These are phyloP conservation scores for Macroglossus sobrinus DNA, from an alignment of 2,113 vertebrate genomes.

Conservation along the genomic window DNA sequence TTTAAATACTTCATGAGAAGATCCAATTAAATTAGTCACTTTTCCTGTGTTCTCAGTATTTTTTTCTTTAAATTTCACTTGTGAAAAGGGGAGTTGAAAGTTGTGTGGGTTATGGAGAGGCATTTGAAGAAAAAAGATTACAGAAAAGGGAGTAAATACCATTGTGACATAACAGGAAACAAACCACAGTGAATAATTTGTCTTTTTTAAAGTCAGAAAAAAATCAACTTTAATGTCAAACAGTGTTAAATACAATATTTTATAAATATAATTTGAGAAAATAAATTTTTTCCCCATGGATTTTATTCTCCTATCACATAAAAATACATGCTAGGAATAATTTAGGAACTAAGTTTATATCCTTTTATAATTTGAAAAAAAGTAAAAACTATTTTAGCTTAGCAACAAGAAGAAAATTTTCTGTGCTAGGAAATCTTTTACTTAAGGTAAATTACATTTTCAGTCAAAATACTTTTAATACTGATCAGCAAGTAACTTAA, in stretches of 20 bases:
- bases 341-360: background rate
- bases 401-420: background rate
- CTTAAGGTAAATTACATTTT: background rate
- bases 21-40: background rate
- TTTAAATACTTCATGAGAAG: background rate
- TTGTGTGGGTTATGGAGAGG: rapidly evolving
- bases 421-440: background rate
- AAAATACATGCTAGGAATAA: background rate
- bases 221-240: background rate
- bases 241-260: background rate
- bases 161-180: background rate
- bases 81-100: background rate
- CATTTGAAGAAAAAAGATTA: background rate
- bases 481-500: background rate
- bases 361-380: background rate
- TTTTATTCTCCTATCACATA: background rate
- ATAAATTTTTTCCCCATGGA: background rate
- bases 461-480: background rate
- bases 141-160: background rate
- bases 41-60: background rate
- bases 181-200: background rate
- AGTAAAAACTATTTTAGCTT: background rate
- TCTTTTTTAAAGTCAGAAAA: background rate
- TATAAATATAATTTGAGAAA: background rate
- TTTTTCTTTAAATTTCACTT: background rate